A percentile compares a stretch with the other conserved stretches of the same genome.
phyloP scores from a whole-genome alignment of 2,888 invertebrate genomes.

The Craniophora ligustri region DNA sequence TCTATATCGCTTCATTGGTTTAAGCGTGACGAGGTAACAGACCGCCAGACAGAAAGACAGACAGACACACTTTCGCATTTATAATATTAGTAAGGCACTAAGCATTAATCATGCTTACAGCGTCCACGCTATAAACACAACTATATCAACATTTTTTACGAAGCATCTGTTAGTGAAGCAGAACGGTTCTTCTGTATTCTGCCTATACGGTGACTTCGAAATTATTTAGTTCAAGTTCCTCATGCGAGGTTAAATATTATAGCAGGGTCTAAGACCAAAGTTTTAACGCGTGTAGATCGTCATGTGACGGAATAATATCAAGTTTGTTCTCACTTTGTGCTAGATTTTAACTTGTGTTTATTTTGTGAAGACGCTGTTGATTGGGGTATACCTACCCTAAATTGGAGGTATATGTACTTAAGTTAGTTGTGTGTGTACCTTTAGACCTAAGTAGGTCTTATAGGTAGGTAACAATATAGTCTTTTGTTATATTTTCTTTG shows the following conservation, averaged over 20 bases:
- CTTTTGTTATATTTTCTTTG: too few species aligned
- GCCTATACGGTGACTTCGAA: conserved; percentile 5
- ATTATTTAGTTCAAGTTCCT: conserved; percentile 23
- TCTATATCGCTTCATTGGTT: too few species aligned
- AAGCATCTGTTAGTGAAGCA: too few species aligned
- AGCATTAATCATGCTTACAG: too few species aligned
- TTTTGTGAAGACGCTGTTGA: conserved; percentile 27
- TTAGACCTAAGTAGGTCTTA: background rate
- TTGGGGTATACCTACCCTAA: conserved; percentile 11
- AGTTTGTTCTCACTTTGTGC: conserved; percentile 23
- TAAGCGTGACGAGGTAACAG: too few species aligned
- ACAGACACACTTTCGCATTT: too few species aligned
- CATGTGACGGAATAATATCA: conserved; percentile 38
- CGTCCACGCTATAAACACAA: too few species aligned
- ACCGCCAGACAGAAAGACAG: too few species aligned
- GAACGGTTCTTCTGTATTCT: background rate
- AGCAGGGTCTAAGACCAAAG: conserved; percentile 25
- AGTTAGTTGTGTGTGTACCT: conserved; percentile 11
- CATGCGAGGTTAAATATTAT: conserved; percentile 38
- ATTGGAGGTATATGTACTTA: conserved; percentile 5
- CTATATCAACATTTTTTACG: too few species aligned
- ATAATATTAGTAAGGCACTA: too few species aligned
- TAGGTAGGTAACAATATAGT: too few species aligned
- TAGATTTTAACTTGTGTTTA: conserved; percentile 30
- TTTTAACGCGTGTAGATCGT: conserved; percentile 4